Evolutionary conservation across 1,140 invertebrate species (phyloP).

Genomic region (Zaprionus camerounensis): DNA sequence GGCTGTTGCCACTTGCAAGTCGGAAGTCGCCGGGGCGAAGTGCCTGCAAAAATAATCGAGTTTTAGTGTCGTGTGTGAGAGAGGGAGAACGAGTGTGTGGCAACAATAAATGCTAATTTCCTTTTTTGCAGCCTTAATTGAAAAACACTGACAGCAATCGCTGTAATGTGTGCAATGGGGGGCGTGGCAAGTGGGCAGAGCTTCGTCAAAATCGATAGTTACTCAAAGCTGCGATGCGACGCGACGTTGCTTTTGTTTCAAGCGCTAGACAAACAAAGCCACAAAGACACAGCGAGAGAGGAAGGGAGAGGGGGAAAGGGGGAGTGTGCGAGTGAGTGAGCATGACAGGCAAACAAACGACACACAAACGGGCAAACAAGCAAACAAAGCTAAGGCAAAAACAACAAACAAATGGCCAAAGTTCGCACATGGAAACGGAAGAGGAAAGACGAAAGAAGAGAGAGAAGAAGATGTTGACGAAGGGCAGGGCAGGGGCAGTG

Average conservation of each 20-base stretch:
- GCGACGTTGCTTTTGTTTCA: constrained; percentile 40
- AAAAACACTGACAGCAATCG: constrained; percentile 73
- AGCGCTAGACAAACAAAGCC: constrained; percentile 37
- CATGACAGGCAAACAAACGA: constrained; percentile 33
- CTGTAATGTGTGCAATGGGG: constrained; percentile 1
- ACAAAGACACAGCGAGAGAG: background rate
- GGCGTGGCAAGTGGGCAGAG: constrained; percentile 17
- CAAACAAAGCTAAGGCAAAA: constrained; percentile 50
- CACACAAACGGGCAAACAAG: constrained; percentile 68
- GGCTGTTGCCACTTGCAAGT: constrained; percentile 27
- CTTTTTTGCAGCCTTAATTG: constrained; percentile 63
- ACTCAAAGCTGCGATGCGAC: constrained; percentile 35
- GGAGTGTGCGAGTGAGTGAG: background rate
- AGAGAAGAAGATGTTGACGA: constrained; percentile 31
- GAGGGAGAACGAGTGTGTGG: background rate
- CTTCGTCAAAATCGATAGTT: constrained; percentile 75
- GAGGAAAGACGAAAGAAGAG: constrained; percentile 1
- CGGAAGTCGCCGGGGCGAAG: constrained; percentile 36
- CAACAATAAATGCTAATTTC: constrained; percentile 82
- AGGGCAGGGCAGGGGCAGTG: background rate
- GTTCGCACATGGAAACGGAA: constrained; percentile 41
- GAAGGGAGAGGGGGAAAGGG: background rate
- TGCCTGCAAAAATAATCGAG: constrained; percentile 66
- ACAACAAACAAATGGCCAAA: constrained; percentile 69
- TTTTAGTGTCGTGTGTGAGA: constrained; percentile 39